Conservation (phyloP, 2,797 vertebrate species). For the Stomatorhinus walkeri region DNA sequence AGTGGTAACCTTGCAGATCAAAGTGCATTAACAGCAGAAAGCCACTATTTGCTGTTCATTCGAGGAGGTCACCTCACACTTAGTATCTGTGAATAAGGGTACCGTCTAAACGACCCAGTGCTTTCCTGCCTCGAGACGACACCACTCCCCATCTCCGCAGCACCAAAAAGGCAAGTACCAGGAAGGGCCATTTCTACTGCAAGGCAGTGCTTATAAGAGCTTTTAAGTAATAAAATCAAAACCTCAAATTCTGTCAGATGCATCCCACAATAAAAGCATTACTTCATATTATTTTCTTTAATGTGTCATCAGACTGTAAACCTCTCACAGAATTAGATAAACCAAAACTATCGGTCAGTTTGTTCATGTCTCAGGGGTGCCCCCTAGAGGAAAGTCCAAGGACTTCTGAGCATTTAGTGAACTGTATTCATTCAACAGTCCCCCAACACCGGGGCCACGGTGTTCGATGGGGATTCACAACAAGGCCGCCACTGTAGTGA, state of each 20-base stretch:
- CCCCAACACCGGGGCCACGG: not conserved
- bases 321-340: not conserved
- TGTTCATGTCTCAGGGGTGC: not conserved
- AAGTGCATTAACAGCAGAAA: not conserved
- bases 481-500: conserved; percentile 3
- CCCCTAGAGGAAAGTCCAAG: not conserved
- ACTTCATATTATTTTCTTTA: not conserved
- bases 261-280: not conserved
- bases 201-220: not conserved
- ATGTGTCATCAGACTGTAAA: not conserved
- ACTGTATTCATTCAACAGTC: not conserved
- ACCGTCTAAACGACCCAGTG: not conserved
- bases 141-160: not conserved
- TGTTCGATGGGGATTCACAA: not conserved
- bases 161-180: not conserved
- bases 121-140: not conserved
- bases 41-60: not conserved
- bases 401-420: conserved; percentile 6
- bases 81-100: not conserved
- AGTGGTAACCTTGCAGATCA: not conserved
- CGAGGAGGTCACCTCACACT: not conserved
- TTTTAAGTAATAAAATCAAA: conserved; percentile 4
- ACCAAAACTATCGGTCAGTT: not conserved
- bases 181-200: not conserved
- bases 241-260: not conserved